Percentiles rank a stretch among this genome's conserved stretches.
Evolutionary conservation across 1,140 invertebrate genomes (phyloP).

Genomic region (Pteromalus puparum): DNA sequence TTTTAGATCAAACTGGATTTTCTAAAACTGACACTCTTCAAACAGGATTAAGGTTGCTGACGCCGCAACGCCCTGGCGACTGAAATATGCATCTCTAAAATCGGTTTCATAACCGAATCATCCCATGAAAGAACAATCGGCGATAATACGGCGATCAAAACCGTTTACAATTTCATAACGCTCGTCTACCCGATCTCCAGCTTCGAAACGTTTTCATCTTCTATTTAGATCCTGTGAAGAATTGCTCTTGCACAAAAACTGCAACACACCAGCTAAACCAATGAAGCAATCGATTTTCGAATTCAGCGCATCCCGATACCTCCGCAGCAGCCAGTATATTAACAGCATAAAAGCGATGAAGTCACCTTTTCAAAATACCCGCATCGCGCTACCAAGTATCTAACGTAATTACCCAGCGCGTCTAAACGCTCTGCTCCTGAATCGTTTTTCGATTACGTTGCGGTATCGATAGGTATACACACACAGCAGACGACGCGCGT

Average conservation of each 20-base stretch:
- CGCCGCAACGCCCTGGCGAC: too few relatives aligned
- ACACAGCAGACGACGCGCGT: not conserved
- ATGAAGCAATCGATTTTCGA: too few relatives aligned
- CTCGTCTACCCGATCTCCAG: too few relatives aligned
- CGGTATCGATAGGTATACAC: conserved; percentile 7
- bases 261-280: too few relatives aligned
- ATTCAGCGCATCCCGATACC: too few relatives aligned
- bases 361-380: not conserved
- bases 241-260: too few relatives aligned
- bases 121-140: not conserved
- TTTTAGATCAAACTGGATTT: too few relatives aligned
- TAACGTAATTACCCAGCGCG: not conserved
- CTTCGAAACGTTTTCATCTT: not conserved
- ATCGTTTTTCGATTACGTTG: conserved; percentile 24
- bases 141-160: not conserved
- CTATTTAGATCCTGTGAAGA: not conserved
- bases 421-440: not conserved
- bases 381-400: not conserved
- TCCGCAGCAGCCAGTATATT: not conserved
- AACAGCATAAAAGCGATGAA: not conserved
- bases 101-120: not conserved
- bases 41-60: too few relatives aligned
- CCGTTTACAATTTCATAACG: too few relatives aligned
- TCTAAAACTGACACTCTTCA: not conserved
- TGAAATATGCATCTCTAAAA: too few relatives aligned